Evolutionary conservation across 2,113 vertebrate genomes (phyloP), one percentile per base, ranked within the genome.

Genomic region (Phaethornis superciliosus): DNA sequence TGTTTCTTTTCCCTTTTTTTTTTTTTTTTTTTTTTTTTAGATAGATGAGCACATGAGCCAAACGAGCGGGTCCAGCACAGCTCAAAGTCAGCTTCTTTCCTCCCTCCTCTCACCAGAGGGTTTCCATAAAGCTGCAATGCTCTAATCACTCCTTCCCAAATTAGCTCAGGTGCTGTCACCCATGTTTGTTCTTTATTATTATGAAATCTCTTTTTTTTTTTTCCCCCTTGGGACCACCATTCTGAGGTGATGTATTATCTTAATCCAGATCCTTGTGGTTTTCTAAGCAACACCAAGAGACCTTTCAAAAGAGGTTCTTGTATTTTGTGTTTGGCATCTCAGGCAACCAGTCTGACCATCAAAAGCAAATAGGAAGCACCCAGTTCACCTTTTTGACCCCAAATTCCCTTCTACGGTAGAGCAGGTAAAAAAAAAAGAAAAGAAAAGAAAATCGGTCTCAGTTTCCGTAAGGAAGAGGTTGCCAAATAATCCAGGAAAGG

Each of bases 41-140:
- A 23, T 23, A 49, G 49, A 23, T 0, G 35, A 93, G 49, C 49
- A 32, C 82, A 15, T 0, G 63, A 91, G 28, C 2, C 0, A 56
- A 91, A 76, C 35, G 59, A 96, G 81, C 92, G 51, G 92, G 95
- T 94, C 95, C 94, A 90, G 54, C 72, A 68, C 3, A 1, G 88
- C 37, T 52, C 92, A 44, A 80, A 64, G 20, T 8, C 77, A 55
- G 18, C 42, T 90, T 54, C 40, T 92, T 77, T 24, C 22, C 15
- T 11, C 72, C 70, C 23, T 18, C 55, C 52, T 13, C 68, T 15
- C 75, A 26, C 52, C 7, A 70, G 28, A 84, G 14, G 47, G 21
- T 35, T 88, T 74, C 15, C 46, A 10, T 17, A 59, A 85, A 85
- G 67, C 32, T 40, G 28, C 81, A 49, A 49, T 1, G 64, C 82